Evolutionary conservation across 2,888 invertebrate species (phyloP).

Genomic region (Eupithecia dodoneata): DNA sequence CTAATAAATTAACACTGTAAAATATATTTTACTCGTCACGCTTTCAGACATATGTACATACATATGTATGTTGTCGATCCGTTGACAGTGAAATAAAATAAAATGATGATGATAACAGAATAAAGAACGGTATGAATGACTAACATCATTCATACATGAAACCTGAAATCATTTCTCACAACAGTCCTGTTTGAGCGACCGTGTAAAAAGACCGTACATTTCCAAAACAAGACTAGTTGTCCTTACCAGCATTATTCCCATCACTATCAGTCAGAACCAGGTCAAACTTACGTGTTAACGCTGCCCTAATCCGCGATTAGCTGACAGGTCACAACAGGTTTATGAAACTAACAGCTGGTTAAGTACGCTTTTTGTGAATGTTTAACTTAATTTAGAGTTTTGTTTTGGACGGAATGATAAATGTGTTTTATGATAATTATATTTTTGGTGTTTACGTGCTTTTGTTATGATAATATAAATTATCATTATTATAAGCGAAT

Average conservation of each 20-base stretch:
- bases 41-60: no score
- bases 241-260: neutral
- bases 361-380: constrained; percentile 7
- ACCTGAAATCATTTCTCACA: neutral
- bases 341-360: constrained; percentile 12
- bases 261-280: constrained; percentile 2
- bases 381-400: constrained; percentile 1
- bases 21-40: neutral
- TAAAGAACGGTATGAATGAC: no score
- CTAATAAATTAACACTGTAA: neutral
- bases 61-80: no score
- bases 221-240: neutral
- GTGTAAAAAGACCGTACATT: neutral
- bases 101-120: neutral
- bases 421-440: neutral
- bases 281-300: constrained; percentile 17
- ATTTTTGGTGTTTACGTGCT: neutral
- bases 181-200: neutral
- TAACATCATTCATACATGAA: neutral
- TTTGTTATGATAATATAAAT: neutral
- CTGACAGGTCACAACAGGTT: constrained; percentile 10
- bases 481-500: no score
- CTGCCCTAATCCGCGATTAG: constrained; percentile 12
- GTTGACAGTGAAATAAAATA: no score
- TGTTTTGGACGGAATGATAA: neutral